phyloP scores from a whole-genome alignment of 2,888 invertebrate genomes.

The Drosophila paucipuncta region DNA sequence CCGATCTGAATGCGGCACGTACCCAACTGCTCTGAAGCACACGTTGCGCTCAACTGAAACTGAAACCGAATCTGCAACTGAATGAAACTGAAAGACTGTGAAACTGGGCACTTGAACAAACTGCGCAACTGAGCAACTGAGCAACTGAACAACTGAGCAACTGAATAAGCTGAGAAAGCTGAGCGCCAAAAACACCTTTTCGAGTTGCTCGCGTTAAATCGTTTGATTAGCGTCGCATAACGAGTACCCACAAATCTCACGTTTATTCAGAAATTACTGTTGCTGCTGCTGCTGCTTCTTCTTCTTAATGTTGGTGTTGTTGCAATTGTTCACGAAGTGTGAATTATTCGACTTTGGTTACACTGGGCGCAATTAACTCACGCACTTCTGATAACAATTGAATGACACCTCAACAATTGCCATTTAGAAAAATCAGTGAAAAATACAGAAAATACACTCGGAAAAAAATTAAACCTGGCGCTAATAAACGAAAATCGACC shows the following conservation, averaged over 20 bases:
- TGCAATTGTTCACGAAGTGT: constrained; percentile 2
- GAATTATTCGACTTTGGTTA: constrained; percentile 21
- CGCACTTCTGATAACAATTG: constrained; percentile 39
- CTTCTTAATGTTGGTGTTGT: constrained; percentile 3
- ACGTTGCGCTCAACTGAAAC: constrained; percentile 74
- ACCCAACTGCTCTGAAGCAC: constrained; percentile 64
- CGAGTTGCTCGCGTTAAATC: constrained; percentile 20
- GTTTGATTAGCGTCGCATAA: constrained; percentile 46
- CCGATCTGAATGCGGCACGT: constrained; percentile 22
- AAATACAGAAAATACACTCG: not conserved
- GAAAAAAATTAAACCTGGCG: not conserved
- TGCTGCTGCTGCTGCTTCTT: not conserved
- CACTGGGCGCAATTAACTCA: constrained; percentile 27
- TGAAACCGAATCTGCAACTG: constrained; percentile 64
- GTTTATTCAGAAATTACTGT: constrained; percentile 33
- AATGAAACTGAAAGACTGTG: constrained; percentile 55
- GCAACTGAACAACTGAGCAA: not conserved
- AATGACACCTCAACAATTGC: not conserved
- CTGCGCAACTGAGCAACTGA: constrained; percentile 2
- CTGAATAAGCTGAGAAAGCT: not conserved
- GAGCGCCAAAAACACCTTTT: constrained; percentile 34
- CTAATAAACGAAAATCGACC: not conserved
- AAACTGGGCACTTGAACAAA: constrained; percentile 1
- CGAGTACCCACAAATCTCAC: constrained; percentile 45
- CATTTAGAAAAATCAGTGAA: not conserved